Conservation (phyloP, 2,888 invertebrate species). For the Sceliomorpha sp. region DNA sequence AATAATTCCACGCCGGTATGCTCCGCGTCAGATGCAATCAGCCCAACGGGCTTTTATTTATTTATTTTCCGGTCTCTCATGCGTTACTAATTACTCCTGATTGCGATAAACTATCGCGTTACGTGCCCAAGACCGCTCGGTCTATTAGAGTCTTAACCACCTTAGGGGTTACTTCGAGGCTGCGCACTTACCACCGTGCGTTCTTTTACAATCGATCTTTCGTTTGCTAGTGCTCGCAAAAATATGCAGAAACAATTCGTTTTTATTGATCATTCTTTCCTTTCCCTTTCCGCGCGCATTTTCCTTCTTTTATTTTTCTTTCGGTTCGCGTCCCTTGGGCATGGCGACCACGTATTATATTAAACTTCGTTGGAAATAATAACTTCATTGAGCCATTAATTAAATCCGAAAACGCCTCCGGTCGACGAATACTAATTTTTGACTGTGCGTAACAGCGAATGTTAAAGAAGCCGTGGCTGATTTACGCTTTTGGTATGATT, state of each 20-base stretch:
- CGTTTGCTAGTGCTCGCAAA: conserved; percentile 1
- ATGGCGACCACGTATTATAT: conserved; percentile 25
- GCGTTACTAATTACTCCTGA: conserved; percentile 61
- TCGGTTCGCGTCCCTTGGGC: conserved; percentile 10
- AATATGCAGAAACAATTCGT: conserved; percentile 5
- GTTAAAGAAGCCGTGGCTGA: conserved; percentile 1
- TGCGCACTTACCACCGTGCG: conserved; percentile 10
- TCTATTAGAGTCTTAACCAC: conserved; percentile 23
- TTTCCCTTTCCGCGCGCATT: not conserved
- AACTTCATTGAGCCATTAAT: conserved; percentile 40
- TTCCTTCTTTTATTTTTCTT: conserved; percentile 9
- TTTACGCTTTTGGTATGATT: conserved; percentile 4
- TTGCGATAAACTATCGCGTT: conserved; percentile 60
- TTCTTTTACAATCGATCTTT: conserved; percentile 24
- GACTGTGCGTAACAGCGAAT: conserved; percentile 10
- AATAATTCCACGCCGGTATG: conserved; percentile 42
- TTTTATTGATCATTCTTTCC: not conserved
- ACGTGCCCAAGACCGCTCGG: conserved; percentile 17
- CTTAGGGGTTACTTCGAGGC: conserved; percentile 11
- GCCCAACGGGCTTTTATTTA: conserved; percentile 47
- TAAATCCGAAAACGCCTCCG: conserved; percentile 32
- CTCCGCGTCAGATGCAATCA: conserved; percentile 56
- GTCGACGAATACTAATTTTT: conserved; percentile 24
- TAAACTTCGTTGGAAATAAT: conserved; percentile 20
- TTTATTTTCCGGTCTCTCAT: conserved; percentile 50